Conservation (phyloP, 2,888 invertebrate genomes). For the Calephelis perditalis region DNA sequence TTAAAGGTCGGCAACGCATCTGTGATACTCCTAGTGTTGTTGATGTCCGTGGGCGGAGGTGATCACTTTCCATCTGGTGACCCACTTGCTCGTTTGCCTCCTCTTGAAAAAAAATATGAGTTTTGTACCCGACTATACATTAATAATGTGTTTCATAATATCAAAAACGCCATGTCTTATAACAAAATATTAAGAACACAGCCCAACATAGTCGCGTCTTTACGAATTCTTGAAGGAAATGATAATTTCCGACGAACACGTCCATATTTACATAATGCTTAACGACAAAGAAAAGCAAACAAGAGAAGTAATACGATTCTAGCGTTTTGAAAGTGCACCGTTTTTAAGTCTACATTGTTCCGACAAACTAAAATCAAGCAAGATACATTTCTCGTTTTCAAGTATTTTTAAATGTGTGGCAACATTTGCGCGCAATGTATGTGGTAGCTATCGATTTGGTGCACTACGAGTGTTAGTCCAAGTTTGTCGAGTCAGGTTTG, state of each 20-base stretch:
- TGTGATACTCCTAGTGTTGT: no score
- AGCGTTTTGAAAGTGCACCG: constrained; percentile 54
- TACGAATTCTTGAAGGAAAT: constrained; percentile 64
- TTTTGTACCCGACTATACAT: no score
- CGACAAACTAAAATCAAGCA: neutral
- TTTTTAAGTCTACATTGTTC: constrained; percentile 37
- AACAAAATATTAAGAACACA: constrained; percentile 14
- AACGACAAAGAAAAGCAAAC: constrained; percentile 75
- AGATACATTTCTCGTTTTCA: constrained; percentile 29
- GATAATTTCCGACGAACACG: constrained; percentile 67
- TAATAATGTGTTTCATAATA: no score
- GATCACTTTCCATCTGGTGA: no score
- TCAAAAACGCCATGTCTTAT: constrained; percentile 16
- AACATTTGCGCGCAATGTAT: constrained; percentile 28
- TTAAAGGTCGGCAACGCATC: no score
- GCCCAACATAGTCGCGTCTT: constrained; percentile 37
- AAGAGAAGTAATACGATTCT: constrained; percentile 74
- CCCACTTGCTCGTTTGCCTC: no score
- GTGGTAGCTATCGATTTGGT: constrained; percentile 28
- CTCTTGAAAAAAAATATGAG: no score
- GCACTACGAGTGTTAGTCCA: neutral
- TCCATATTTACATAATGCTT: constrained; percentile 74
- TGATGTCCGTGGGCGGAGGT: no score
- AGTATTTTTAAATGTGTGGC: constrained; percentile 19
- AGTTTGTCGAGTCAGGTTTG: constrained; percentile 58